These are phyloP conservation scores for Cloeon dipterum DNA, from an alignment of 2,888 invertebrate genomes.

Conservation along the genomic window DNA sequence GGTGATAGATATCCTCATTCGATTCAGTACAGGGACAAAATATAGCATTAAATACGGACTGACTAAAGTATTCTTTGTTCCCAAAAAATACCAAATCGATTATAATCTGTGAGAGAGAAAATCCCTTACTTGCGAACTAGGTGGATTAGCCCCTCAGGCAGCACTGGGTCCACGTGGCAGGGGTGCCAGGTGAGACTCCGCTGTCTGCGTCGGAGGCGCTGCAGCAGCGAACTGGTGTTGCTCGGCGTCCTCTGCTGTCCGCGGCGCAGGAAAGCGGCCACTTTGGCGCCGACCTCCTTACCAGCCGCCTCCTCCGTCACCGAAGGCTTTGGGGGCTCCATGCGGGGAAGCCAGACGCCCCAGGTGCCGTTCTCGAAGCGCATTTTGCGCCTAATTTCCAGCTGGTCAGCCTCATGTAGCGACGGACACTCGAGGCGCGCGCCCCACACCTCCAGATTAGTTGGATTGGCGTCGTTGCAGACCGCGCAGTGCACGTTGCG, in stretches of 20 bases:
- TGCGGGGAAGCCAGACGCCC: background rate
- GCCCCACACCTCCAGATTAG: constrained; percentile 17
- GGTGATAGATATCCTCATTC: too few relatives aligned
- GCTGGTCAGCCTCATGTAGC: constrained; percentile 6
- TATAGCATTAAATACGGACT: too few relatives aligned
- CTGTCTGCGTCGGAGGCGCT: constrained; percentile 17
- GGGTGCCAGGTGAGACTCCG: constrained; percentile 14
- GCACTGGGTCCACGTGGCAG: constrained; percentile 18
- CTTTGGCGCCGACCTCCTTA: constrained; percentile 8
- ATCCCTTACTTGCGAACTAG: too few relatives aligned
- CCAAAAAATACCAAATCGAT: too few relatives aligned
- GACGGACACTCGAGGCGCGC: constrained; percentile 18
- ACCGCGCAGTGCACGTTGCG: constrained; percentile 19
- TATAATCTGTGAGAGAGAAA: too few relatives aligned
- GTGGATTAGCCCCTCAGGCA: constrained; percentile 15
- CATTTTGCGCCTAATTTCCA: background rate
- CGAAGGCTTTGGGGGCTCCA: background rate
- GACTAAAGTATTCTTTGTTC: too few relatives aligned
- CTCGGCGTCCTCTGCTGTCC: too few relatives aligned
- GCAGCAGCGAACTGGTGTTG: constrained; percentile 11
- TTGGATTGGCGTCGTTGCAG: constrained; percentile 18
- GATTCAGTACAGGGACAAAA: too few relatives aligned
- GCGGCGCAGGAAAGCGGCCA: too few relatives aligned
- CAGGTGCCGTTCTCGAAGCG: background rate
- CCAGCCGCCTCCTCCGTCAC: background rate